Base-by-base conservation (phyloP, 2,888 invertebrate species). In the Gryllus longicercus region DNA sequence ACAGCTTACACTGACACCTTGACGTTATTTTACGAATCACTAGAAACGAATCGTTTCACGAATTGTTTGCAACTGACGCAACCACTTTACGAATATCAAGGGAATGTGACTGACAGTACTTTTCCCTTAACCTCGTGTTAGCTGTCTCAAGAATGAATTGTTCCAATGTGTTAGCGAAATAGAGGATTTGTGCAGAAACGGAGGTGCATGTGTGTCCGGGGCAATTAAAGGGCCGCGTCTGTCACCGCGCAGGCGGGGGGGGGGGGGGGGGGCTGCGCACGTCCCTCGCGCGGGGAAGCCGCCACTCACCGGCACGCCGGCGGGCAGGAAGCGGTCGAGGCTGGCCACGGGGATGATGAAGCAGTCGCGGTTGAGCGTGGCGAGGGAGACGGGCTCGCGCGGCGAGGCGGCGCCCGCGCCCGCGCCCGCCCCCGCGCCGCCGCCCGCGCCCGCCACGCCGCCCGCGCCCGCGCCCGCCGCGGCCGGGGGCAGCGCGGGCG, bases 331-430 rank as follows among this genome's bases (percentile, higher is more conserved):
- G 84, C 96, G 90, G 86, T 94, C 94, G 84, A 96, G 90, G 86
- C 95, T 95, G 84, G 96, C 95, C 78, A 96, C 94, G 11, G 96
- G 96, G 87, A 96, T 96, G 86, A 96, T 96, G 88, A 96, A 96
- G 88, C 96, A 96, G 89, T 96, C 96, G 85, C 94, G 91, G 88
- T 96, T 95, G 85, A 96, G 89, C 78, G 94, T 94, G 78, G 95
- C 93, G 84, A 96, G 89, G 8, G 95, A 94, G 82, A 93, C 92
- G 75, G 94, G 93, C 86, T 93, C 86, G 80, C 86, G 85, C 49
- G 84, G 80, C 87, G 85, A 63, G 12, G 16, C 63, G 63, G 87
- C 86, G 77, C 85, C 86, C 75, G 85, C 85, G n/a, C 85, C 84
- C 16, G 86, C 85, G 77, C 86, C 82, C 51, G 79, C 51, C 79